Conservation (phyloP, 2,888 invertebrate species). For the Augiades crinisus region DNA sequence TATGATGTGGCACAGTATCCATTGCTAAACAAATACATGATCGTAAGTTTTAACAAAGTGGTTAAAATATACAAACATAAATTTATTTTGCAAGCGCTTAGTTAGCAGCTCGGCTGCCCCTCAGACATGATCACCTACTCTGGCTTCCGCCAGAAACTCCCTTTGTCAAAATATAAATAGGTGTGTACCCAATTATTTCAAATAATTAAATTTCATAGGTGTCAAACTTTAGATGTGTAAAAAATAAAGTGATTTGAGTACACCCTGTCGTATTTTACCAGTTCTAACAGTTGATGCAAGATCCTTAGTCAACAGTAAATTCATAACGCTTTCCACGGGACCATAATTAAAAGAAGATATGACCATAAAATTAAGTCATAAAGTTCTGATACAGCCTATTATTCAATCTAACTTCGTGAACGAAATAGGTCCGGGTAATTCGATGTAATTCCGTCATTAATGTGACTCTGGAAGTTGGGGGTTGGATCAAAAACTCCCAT, state of each 20-base stretch:
- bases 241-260: slow-evolving; percentile 1
- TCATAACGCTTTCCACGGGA: slow-evolving; percentile 5
- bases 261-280: slow-evolving; percentile 2
- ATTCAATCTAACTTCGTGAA: slow-evolving; percentile 75
- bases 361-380: slow-evolving; percentile 64
- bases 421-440: slow-evolving; percentile 64
- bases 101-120: too few relatives aligned
- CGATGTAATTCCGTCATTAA: slow-evolving; percentile 75
- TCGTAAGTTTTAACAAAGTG: too few relatives aligned
- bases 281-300: slow-evolving; percentile 16
- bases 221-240: too few relatives aligned
- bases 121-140: too few relatives aligned
- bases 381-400: slow-evolving; percentile 65
- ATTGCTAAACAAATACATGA: too few relatives aligned
- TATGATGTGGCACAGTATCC: too few relatives aligned
- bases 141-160: too few relatives aligned
- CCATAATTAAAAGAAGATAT: slow-evolving; percentile 34
- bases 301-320: slow-evolving; percentile 12
- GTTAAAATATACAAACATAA: too few relatives aligned
- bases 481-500: slow-evolving; percentile 71
- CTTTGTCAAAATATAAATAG: too few relatives aligned
- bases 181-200: too few relatives aligned
- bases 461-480: slow-evolving; percentile 62
- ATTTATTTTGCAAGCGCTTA: too few relatives aligned
- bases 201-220: too few relatives aligned